These are phyloP conservation scores for Pedicia rivosa DNA, from an alignment of 2,888 invertebrate genomes.

Conservation along the genomic window DNA sequence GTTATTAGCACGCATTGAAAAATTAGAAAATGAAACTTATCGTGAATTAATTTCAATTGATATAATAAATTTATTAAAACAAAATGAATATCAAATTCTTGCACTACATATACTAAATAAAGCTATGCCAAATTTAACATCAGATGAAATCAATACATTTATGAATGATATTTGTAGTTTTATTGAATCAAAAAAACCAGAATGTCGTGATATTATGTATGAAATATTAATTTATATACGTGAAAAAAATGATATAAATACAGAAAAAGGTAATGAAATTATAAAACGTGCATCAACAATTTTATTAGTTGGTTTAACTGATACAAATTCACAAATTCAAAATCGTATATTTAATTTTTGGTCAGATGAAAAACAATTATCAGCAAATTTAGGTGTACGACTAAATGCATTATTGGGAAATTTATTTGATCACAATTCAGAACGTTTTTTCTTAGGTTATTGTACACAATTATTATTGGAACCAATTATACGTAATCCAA, in stretches of 20 bases:
- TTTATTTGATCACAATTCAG: slow-evolving; percentile 36
- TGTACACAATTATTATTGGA: slow-evolving; percentile 40
- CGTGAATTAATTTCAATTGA: slow-evolving; percentile 16
- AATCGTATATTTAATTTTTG: slow-evolving; percentile 38
- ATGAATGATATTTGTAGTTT: slow-evolving; percentile 16
- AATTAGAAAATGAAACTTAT: slow-evolving; percentile 13
- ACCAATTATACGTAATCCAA: slow-evolving; percentile 31
- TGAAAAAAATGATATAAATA: slow-evolving; percentile 14
- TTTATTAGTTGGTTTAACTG: slow-evolving; percentile 33
- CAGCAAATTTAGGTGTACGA: slow-evolving; percentile 32
- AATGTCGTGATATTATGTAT: slow-evolving; percentile 20
- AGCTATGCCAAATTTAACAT: slow-evolving; percentile 15
- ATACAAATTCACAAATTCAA: slow-evolving; percentile 32
- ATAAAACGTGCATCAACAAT: slow-evolving; percentile 20
- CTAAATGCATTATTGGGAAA: slow-evolving; percentile 37
- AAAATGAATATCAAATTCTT: slow-evolving; percentile 18
- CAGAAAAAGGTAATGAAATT: slow-evolving; percentile 18
- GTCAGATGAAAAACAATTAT: slow-evolving; percentile 33
- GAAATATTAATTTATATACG: slow-evolving; percentile 19
- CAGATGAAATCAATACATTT: slow-evolving; percentile 13
- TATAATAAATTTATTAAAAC: slow-evolving; percentile 16
- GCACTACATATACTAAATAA: slow-evolving; percentile 21
- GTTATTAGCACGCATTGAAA: slow-evolving; percentile 17
- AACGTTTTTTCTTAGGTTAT: slow-evolving; percentile 40
- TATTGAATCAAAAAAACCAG: slow-evolving; percentile 12